Base-by-base conservation (phyloP, 2,797 vertebrate species). In the Tinamus major region DNA sequence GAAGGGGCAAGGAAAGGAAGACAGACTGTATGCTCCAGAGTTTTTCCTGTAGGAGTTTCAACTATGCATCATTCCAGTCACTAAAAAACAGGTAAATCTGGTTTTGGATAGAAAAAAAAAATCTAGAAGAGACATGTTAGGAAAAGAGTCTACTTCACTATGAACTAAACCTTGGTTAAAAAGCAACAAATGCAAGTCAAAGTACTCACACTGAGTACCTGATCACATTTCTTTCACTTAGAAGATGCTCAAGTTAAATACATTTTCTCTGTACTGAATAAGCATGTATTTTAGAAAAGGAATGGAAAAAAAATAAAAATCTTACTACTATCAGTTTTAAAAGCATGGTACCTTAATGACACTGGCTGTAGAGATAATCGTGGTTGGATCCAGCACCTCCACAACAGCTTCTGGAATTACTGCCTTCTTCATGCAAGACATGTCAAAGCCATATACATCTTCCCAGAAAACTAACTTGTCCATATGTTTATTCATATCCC, bases 391-490 rank as follows among this genome's bases (percentile, higher is more conserved):
- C 80, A 99, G 79, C 85, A 98, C 93, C 87, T 99, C 98, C 82
- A 99, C 99, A 51, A 98, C 70, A 13, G 98, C 98, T 95, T 99
- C 99, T 9, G 98, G 98, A 87, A 99, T 94, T 87, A 99, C 99
- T 7, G 97, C 98, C 83, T 98, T 98, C 98, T 99, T 99, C 99
- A 99, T 99, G 93, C 99, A 99, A 9, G 98, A 97, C 99, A 99
- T 99, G 94, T 98, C 98, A 96, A 99, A 99, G 78, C 98, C 99
- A 20, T 99, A 99, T 0, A 99, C 99, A 10, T 99, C 95, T 5
- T 99, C 98, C 99, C 99, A 99, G 97, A 99, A 99, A 56, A 97
- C 98, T 53, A 99, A 97, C 87, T 98, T 98, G 24, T 98, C 98
- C 1, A 20, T 42, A 44, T 99, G 98, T 80, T 98, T 99, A 64